Evolutionary conservation across 2,113 vertebrate genomes (phyloP).

Genomic region (Microcebus jonahi): DNA sequence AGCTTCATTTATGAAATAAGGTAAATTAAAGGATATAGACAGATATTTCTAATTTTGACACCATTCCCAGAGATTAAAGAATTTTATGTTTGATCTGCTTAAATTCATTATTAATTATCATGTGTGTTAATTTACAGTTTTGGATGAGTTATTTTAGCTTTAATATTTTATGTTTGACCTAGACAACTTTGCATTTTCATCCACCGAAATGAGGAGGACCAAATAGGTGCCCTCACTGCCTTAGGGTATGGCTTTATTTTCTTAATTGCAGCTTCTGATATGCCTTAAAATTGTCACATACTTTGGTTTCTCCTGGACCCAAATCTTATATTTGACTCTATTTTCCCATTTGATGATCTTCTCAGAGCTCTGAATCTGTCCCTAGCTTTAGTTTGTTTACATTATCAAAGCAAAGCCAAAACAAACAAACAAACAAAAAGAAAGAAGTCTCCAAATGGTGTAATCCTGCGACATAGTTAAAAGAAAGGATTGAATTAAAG

Average conservation of each 20-base stretch:
- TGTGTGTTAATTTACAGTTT: background rate
- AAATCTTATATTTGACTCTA: background rate
- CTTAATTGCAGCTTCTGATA: background rate
- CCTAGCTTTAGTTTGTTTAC: background rate
- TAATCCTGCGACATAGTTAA: background rate
- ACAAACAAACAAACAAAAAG: background rate
- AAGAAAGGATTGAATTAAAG: background rate
- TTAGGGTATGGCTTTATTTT: background rate
- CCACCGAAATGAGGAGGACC: background rate
- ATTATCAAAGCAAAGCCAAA: background rate
- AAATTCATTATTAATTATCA: background rate
- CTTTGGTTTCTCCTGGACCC: background rate
- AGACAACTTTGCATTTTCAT: background rate
- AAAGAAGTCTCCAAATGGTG: background rate
- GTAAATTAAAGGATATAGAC: background rate
- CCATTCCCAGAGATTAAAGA: background rate
- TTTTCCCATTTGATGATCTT: background rate
- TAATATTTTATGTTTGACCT: background rate
- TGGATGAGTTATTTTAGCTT: background rate
- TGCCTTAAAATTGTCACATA: background rate
- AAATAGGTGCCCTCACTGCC: background rate
- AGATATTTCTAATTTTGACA: background rate
- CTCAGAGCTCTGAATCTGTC: background rate
- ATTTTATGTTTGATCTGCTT: background rate
- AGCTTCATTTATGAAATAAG: background rate